These are phyloP conservation scores for Leptura quadrifasciata DNA, from an alignment of 2,888 invertebrate genomes.

Conservation along the genomic window DNA sequence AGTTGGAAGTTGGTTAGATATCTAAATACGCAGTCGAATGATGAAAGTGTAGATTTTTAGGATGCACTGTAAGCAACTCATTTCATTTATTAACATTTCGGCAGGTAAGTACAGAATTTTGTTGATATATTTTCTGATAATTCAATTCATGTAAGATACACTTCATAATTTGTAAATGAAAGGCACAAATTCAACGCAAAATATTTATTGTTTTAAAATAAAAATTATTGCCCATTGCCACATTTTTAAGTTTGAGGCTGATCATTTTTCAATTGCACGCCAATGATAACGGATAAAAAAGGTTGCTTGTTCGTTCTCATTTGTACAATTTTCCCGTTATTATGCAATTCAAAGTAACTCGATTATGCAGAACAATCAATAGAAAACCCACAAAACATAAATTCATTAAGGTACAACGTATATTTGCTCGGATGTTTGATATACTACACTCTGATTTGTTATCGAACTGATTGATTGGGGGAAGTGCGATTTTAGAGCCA, in stretches of 20 bases:
- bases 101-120: too few species aligned
- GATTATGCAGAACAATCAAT: constrained; percentile 20
- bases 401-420: neutral
- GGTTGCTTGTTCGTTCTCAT: neutral
- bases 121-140: too few species aligned
- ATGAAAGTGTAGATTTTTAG: too few species aligned
- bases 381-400: constrained; percentile 22
- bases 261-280: neutral
- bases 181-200: too few species aligned
- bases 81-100: too few species aligned
- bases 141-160: too few species aligned
- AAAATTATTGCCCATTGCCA: neutral
- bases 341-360: neutral
- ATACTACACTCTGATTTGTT: neutral
- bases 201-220: too few species aligned
- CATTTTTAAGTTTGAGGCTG: neutral
- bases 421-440: constrained; percentile 4
- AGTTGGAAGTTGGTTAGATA: too few species aligned
- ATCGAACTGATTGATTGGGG: neutral
- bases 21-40: too few species aligned
- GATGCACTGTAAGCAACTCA: too few species aligned
- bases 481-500: neutral
- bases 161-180: too few species aligned
- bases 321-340: constrained; percentile 10
- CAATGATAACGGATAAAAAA: neutral